A percentile compares a stretch with the other conserved stretches of the same genome.
Evolutionary conservation across 2,888 invertebrate species (phyloP).

Genomic region (Geotrupes spiniger): DNA sequence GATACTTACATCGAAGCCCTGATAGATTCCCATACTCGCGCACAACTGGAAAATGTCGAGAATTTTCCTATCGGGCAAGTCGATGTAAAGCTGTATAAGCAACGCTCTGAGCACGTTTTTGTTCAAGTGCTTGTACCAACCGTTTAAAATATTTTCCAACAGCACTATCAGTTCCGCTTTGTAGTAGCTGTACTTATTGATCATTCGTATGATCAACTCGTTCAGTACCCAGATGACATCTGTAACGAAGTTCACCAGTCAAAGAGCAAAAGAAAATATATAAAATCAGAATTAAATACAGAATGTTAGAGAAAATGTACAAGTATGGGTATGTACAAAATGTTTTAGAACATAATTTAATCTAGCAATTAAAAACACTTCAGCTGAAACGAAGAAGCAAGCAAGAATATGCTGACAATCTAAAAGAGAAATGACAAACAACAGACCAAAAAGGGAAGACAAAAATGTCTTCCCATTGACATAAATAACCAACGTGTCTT

Average conservation of each 20-base stretch:
- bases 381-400: neutral
- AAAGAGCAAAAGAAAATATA: too few relatives aligned
- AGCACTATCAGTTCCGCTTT: conserved; percentile 10
- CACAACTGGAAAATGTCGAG: conserved; percentile 9
- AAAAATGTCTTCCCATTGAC: too few relatives aligned
- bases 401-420: too few relatives aligned
- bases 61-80: conserved; percentile 14
- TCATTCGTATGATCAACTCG: conserved; percentile 9
- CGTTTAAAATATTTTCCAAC: conserved; percentile 15
- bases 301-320: too few relatives aligned
- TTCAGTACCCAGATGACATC: conserved; percentile 14
- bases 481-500: too few relatives aligned
- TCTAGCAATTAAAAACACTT: conserved; percentile 1
- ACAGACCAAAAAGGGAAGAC: too few relatives aligned
- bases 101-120: conserved; percentile 12
- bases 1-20: too few relatives aligned
- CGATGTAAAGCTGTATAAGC: conserved; percentile 5
- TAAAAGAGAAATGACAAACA: too few relatives aligned
- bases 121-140: conserved; percentile 18
- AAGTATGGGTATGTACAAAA: neutral
- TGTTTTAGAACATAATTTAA: neutral
- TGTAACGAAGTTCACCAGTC: conserved; percentile 4
- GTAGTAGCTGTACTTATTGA: conserved; percentile 8
- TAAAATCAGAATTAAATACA: too few relatives aligned
- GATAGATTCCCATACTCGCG: too few relatives aligned